These are phyloP conservation scores for Proisotoma minuta DNA, from an alignment of 2,888 invertebrate genomes.

Conservation along the genomic window DNA sequence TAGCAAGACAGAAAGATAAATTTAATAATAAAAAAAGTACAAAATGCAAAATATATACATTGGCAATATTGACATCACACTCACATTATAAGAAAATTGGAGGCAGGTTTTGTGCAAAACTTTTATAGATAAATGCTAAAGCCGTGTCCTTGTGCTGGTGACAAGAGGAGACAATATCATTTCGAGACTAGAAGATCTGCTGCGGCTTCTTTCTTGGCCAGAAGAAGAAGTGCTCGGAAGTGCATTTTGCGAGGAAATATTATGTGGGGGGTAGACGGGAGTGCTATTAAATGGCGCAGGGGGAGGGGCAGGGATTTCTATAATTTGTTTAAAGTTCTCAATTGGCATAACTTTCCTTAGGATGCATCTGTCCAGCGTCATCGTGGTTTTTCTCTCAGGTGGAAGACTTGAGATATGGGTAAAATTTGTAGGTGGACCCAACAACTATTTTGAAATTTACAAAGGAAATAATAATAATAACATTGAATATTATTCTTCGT, in stretches of 20 bases:
- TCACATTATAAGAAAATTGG: too few relatives aligned
- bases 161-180: slow-evolving; percentile 42
- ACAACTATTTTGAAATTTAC: neutral
- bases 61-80: too few relatives aligned
- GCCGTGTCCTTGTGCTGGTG: slow-evolving; percentile 40
- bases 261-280: neutral
- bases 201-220: slow-evolving; percentile 19
- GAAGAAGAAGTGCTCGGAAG: neutral
- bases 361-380: slow-evolving; percentile 22
- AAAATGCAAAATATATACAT: too few relatives aligned
- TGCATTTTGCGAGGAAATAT: neutral
- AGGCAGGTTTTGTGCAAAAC: slow-evolving; percentile 1
- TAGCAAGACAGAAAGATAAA: too few relatives aligned
- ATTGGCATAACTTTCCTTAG: slow-evolving; percentile 12
- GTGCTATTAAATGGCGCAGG: too few relatives aligned
- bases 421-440: neutral
- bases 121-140: slow-evolving; percentile 22
- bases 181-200: slow-evolving; percentile 45
- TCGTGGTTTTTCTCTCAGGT: slow-evolving; percentile 6
- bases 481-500: too few relatives aligned
- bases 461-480: too few relatives aligned
- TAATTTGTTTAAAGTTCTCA: slow-evolving; percentile 1
- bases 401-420: slow-evolving; percentile 1
- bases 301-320: slow-evolving; percentile 1
- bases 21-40: too few relatives aligned